Conservation (phyloP, 2,113 vertebrate species). For the Osmerus eperlanus region DNA sequence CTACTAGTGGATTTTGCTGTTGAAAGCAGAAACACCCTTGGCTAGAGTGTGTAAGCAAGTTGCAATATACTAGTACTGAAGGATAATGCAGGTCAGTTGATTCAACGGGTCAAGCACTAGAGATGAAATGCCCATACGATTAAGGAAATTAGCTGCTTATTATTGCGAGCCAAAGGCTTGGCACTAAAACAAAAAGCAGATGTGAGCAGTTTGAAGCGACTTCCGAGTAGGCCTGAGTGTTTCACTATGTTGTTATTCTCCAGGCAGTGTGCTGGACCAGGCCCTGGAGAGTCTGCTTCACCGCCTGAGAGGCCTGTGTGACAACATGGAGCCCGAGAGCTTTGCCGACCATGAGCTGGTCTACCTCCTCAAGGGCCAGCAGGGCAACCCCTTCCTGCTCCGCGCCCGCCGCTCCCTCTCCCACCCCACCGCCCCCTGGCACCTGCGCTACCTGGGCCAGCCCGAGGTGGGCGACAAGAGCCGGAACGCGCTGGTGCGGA, state of each 20-base stretch:
- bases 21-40: no score
- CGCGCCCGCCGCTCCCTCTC: conserved; percentile 89
- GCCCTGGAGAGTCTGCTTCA: conserved; percentile 92
- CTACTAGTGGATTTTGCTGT: no score
- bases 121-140: no score
- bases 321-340: conserved; percentile 94
- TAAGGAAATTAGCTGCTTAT: no score
- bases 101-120: no score
- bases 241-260: conserved; percentile 1
- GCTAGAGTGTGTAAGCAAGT: no score
- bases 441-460: conserved; percentile 92
- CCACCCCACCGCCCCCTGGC: conserved; percentile 84
- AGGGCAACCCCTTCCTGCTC: conserved; percentile 93
- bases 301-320: conserved; percentile 91
- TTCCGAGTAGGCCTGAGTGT: no score
- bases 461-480: conserved; percentile 95
- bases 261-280: conserved; percentile 93
- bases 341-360: conserved; percentile 95
- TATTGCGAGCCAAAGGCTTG: no score
- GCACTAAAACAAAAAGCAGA: no score
- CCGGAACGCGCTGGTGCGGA: conserved; percentile 87
- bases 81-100: no score
- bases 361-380: conserved; percentile 94
- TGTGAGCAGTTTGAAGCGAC: neutral
- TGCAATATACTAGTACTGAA: no score